Percentiles rank a stretch among this genome's conserved stretches.
Evolutionary conservation across 2,888 invertebrate species (phyloP).

Genomic region (Dorcus parallelipipedus): DNA sequence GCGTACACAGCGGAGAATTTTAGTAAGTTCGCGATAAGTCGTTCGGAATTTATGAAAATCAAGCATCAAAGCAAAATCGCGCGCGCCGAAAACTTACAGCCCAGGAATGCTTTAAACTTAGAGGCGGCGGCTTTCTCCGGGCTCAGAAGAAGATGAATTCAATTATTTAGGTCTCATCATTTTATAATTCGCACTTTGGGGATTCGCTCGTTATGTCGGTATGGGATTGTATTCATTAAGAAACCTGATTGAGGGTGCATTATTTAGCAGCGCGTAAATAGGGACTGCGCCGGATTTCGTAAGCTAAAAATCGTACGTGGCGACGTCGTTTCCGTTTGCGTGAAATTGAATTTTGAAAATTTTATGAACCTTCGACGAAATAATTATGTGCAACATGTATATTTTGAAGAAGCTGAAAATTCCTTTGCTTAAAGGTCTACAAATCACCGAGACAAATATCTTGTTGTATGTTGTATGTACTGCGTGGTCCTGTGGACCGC

Average conservation of each 20-base stretch:
- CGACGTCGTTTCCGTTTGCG: too few species aligned
- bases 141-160: not conserved
- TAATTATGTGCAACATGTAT: too few species aligned
- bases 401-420: too few species aligned
- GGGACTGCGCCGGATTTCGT: too few species aligned
- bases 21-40: slow-evolving; percentile 24
- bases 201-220: not conserved
- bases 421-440: too few species aligned
- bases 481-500: too few species aligned
- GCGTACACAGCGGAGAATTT: slow-evolving; percentile 22
- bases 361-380: too few species aligned
- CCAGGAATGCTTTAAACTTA: not conserved
- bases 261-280: not conserved
- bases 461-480: too few species aligned
- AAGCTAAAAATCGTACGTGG: too few species aligned
- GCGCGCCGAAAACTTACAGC: slow-evolving; percentile 4
- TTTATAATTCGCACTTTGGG: not conserved
- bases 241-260: slow-evolving; percentile 1
- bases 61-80: slow-evolving; percentile 23
- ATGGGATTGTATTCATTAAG: slow-evolving; percentile 2
- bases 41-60: slow-evolving; percentile 23
- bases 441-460: too few species aligned
- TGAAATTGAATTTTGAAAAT: too few species aligned
- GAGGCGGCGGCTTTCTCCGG: not conserved
- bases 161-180: slow-evolving; percentile 1